Conservation (phyloP, 1,140 invertebrate species). For the Chironomus tepperi region DNA sequence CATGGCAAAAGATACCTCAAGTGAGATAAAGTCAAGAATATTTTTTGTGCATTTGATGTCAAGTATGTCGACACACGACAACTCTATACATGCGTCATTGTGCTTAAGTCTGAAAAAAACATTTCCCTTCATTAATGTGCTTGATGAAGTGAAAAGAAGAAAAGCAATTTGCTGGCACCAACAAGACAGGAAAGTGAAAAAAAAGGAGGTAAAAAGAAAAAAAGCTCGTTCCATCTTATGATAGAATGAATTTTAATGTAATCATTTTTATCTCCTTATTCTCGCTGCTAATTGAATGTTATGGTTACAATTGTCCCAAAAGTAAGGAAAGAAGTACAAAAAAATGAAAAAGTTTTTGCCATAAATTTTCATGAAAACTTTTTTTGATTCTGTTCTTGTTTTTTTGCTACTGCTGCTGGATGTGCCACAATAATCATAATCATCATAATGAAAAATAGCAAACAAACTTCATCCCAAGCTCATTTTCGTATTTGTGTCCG, state of each 20-base stretch:
- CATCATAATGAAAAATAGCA: background rate
- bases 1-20: no score
- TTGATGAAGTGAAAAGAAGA: no score
- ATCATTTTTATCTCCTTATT: background rate
- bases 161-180: no score
- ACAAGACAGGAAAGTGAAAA: no score
- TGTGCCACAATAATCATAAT: background rate
- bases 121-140: no score
- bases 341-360: background rate
- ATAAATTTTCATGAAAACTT: conserved; percentile 5
- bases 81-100: no score
- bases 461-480: background rate
- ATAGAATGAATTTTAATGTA: conserved; percentile 10
- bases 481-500: background rate
- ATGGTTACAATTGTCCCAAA: conserved; percentile 12
- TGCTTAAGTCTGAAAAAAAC: no score
- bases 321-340: background rate
- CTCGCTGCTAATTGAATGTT: conserved; percentile 6
- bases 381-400: background rate
- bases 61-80: no score
- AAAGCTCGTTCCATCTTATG: background rate
- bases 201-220: no score
- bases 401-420: background rate
- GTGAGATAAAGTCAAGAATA: no score
- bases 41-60: no score